A percentile compares a stretch with the other conserved stretches of the same genome.
Evolutionary conservation across 1,140 invertebrate species (phyloP).

Genomic region (Ladona fulva): DNA sequence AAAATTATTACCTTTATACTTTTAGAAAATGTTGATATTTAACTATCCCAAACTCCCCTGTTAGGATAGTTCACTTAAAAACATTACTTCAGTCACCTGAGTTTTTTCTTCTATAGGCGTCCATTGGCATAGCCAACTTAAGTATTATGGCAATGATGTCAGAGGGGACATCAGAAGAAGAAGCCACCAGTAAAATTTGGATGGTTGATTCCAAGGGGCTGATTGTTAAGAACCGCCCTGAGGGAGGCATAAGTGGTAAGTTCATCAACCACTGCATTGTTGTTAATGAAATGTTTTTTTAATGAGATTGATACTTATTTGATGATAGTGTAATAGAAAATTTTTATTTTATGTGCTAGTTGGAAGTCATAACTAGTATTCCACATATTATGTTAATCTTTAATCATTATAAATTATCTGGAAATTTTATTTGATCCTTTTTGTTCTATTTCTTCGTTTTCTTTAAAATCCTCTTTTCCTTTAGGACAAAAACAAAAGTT

Average conservation of each 20-base stretch:
- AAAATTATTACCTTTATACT: no score
- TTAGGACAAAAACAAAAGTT: constrained; percentile 67
- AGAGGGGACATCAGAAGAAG: constrained; percentile 59
- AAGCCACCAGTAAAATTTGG: constrained; percentile 65
- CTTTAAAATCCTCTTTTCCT: constrained; percentile 40
- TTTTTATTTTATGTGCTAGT: no score
- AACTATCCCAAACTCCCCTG: no score
- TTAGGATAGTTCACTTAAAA: no score
- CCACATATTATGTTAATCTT: no score
- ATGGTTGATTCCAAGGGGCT: constrained; percentile 63
- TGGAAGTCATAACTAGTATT: no score
- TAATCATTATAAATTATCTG: no score
- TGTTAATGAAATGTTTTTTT: not conserved
- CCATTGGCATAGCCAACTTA: constrained; percentile 77
- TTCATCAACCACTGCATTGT: constrained; percentile 18
- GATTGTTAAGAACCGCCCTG: constrained; percentile 65
- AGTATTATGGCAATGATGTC: constrained; percentile 79
- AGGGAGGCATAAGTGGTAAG: constrained; percentile 38
- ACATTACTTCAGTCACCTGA: no score
- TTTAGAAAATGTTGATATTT: no score
- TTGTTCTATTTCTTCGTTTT: no score
- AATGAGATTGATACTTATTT: not conserved
- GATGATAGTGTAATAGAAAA: not conserved
- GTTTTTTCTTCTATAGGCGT: constrained; percentile 45
- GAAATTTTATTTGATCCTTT: no score